Evolutionary conservation across 2,888 invertebrate genomes (phyloP).

Genomic region (Drosophila quasianomalipes): DNA sequence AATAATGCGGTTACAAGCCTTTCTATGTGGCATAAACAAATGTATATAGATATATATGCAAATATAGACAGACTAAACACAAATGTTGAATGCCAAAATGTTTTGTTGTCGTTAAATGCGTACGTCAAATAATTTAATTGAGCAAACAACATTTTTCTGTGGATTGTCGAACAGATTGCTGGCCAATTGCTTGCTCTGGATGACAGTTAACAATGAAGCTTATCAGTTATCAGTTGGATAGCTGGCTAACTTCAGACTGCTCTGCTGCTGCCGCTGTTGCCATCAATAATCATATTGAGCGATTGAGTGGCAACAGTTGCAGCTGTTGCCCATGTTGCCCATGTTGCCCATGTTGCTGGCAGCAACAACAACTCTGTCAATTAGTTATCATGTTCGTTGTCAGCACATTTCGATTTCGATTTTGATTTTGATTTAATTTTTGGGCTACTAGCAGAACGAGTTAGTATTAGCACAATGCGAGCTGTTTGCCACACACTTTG

Average conservation of each 20-base stretch:
- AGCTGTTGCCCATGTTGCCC: slow-evolving; percentile 39
- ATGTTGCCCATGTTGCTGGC: slow-evolving; percentile 36
- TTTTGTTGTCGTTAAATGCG: slow-evolving; percentile 9
- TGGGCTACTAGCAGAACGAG: slow-evolving; percentile 16
- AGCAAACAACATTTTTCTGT: slow-evolving; percentile 34
- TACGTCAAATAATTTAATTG: slow-evolving; percentile 37
- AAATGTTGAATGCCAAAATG: slow-evolving; percentile 1
- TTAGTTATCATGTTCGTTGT: slow-evolving; percentile 77
- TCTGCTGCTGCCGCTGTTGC: slow-evolving; percentile 15
- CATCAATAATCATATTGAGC: slow-evolving; percentile 52
- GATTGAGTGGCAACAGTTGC: slow-evolving; percentile 54
- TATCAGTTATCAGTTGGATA: slow-evolving; percentile 31
- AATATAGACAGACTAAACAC: background rate
- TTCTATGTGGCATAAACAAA: background rate
- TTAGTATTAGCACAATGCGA: slow-evolving; percentile 15
- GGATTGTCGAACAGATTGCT: slow-evolving; percentile 38
- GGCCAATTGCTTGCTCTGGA: slow-evolving; percentile 36
- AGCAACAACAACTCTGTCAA: slow-evolving; percentile 65
- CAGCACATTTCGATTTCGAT: slow-evolving; percentile 66
- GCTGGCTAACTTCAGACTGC: background rate
- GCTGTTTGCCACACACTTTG: slow-evolving; percentile 4
- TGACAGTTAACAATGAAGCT: slow-evolving; percentile 36
- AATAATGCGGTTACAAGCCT: background rate
- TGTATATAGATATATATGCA: too few species aligned
- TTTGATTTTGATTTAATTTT: slow-evolving; percentile 76